Conservation (phyloP, 2,888 invertebrate species). For the Trilocha varians region DNA sequence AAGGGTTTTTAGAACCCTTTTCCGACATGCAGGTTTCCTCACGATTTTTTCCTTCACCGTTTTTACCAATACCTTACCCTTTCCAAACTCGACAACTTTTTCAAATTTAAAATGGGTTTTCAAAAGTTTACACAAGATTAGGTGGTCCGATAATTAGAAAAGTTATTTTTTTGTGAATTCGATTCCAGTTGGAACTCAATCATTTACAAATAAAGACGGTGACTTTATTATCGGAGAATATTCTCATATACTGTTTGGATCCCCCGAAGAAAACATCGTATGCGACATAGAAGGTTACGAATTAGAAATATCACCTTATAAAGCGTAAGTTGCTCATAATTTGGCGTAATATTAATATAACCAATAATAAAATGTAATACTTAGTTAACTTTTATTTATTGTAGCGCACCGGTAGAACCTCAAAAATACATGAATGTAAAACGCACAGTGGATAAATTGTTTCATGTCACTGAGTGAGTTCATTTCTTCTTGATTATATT, state of each 20-base stretch:
- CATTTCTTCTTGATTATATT: neutral
- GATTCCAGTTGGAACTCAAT: slow-evolving; percentile 2
- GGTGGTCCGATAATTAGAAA: too few relatives aligned
- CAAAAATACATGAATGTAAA: neutral
- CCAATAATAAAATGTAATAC: too few relatives aligned
- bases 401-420: neutral
- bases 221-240: slow-evolving; percentile 8
- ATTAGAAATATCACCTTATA: slow-evolving; percentile 6
- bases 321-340: too few relatives aligned
- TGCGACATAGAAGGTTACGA: slow-evolving; percentile 12
- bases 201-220: neutral
- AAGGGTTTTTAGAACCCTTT: too few relatives aligned
- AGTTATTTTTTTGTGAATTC: neutral
- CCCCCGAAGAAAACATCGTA: neutral
- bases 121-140: too few relatives aligned
- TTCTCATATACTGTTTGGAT: slow-evolving; percentile 7
- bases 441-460: slow-evolving; percentile 4
- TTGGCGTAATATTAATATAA: too few relatives aligned
- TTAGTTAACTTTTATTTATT: neutral
- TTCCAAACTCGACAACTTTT: too few relatives aligned
- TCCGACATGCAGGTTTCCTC: too few relatives aligned
- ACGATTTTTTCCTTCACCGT: too few relatives aligned
- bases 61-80: too few relatives aligned
- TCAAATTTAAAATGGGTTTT: too few relatives aligned
- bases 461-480: slow-evolving; percentile 3